phyloP scores from a whole-genome alignment of 2,113 vertebrate species.

The Salvelinus fontinalis region DNA sequence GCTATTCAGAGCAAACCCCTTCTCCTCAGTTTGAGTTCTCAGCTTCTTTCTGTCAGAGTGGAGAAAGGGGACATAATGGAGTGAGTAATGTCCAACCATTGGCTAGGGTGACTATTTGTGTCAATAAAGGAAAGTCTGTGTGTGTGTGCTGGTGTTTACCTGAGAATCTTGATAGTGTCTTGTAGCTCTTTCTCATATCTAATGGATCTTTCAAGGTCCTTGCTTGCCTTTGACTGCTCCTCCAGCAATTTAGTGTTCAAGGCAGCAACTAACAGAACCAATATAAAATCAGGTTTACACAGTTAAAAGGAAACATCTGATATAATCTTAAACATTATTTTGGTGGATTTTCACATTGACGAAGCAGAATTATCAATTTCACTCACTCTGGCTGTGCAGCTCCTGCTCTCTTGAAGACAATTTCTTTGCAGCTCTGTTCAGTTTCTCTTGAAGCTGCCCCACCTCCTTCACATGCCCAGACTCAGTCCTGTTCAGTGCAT shows the following conservation, averaged over 20 bases:
- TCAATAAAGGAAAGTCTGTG: background rate
- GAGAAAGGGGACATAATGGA: background rate
- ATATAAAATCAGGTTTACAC: background rate
- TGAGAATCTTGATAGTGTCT: slow-evolving; percentile 8
- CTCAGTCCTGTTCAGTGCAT: background rate
- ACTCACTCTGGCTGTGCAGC: slow-evolving; percentile 4
- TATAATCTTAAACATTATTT: background rate
- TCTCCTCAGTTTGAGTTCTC: background rate
- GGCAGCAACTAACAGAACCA: background rate
- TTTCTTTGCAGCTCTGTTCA: slow-evolving; percentile 6
- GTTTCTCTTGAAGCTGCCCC: slow-evolving; percentile 5
- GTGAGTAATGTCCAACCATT: background rate
- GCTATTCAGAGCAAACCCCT: background rate
- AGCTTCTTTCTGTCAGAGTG: background rate
- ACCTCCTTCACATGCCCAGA: slow-evolving; percentile 3
- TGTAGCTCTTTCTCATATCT: slow-evolving; percentile 15
- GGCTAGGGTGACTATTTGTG: background rate
- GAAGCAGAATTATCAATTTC: background rate
- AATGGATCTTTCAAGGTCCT: slow-evolving; percentile 1
- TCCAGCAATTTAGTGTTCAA: slow-evolving; percentile 4
- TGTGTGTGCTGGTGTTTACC: background rate
- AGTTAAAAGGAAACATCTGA: background rate
- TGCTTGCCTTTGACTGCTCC: slow-evolving; percentile 4
- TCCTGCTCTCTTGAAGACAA: background rate
- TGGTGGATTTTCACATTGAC: background rate